Base-by-base conservation (phyloP, 2,113 vertebrate genomes). In the Pygoscelis antarcticus region DNA sequence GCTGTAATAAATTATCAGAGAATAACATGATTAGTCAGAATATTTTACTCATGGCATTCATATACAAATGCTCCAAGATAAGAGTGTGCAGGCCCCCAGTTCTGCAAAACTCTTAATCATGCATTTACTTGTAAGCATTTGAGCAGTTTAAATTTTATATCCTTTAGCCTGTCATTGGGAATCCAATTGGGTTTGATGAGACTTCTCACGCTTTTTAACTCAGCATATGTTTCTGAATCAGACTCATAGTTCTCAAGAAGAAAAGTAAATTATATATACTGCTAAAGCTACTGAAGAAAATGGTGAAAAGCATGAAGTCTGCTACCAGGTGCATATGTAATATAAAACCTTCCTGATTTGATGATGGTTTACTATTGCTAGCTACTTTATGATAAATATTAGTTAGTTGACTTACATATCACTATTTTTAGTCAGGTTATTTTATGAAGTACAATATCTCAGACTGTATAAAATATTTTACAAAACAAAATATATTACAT, bases 21-120 rank as follows among this genome's bases (percentile, higher is more conserved):
- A 74, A 76, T 61, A 94, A 78, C 46, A 93, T 32, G 32, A 78
- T 91, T 92, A 91, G 71, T 96, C 44, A 93, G 74, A 93, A 91
- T 89, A 83, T n/a, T 87, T 94, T 84, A 72, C 20, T 82, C 58
- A 26, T 62, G 54, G 38, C 54, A 64, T 70, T 76, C 6, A 4
- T 55, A 94, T 44, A 90, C 70, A 96, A 89, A 85, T 83, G 22
- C 29, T 91, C 44, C 32, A 69, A 69, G 83, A 95, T 34, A 79
- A 81, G 90, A 90, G 23, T 27, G 32, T 76, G 34, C 13, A 65
- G 25, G 29, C 11, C 15, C 20, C n/a, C 36, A 58, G 17, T 68
- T 92, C 75, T 87, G 32, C 32, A 83, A 83, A 95, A 27, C 3
- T 29, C 32, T 87, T 87, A 65, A 61, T 89, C 40, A 36, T 36